A percentile compares a stretch with the other conserved stretches of the same genome.
phyloP scores from a whole-genome alignment of 2,113 vertebrate species.

The Gyps fulvus region DNA sequence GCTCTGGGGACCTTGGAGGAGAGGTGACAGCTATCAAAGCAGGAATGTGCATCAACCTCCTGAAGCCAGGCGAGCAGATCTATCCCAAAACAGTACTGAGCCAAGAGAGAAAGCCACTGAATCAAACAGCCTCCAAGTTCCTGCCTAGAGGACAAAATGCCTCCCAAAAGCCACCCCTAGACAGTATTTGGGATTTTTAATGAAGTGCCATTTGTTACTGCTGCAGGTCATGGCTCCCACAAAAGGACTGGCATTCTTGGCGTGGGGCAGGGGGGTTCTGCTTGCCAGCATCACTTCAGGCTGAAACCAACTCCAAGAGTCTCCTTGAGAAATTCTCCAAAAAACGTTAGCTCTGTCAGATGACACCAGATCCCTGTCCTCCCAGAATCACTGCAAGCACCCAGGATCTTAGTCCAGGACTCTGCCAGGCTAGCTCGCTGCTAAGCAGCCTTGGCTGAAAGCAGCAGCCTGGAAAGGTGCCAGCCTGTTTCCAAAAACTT shows the following conservation, averaged over 20 bases:
- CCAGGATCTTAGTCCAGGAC: not conserved
- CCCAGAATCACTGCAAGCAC: not conserved
- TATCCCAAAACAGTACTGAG: not conserved
- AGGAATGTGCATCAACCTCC: not conserved
- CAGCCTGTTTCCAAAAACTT: not conserved
- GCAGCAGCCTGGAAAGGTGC: not conserved
- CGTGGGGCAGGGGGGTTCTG: not conserved
- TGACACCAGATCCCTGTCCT: fast-evolving
- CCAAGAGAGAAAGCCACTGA: not conserved
- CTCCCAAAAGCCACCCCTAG: not conserved
- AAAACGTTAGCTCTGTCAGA: fast-evolving
- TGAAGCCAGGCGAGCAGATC: not conserved
- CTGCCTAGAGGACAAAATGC: not conserved
- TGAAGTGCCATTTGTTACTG: not conserved
- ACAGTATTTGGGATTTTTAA: not conserved
- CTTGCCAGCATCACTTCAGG: not conserved
- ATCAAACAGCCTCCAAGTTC: not conserved
- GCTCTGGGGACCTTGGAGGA: not conserved
- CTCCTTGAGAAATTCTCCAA: not conserved
- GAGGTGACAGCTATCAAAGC: not conserved
- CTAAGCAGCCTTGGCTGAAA: not conserved
- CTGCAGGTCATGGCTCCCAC: not conserved
- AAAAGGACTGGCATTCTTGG: not conserved
- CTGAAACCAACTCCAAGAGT: not conserved
- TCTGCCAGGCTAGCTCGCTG: not conserved